Percentiles rank a stretch among this genome's conserved stretches.
phyloP scores from a whole-genome alignment of 92 coral and sea anemone genomes.

The Siderastrea siderea region DNA sequence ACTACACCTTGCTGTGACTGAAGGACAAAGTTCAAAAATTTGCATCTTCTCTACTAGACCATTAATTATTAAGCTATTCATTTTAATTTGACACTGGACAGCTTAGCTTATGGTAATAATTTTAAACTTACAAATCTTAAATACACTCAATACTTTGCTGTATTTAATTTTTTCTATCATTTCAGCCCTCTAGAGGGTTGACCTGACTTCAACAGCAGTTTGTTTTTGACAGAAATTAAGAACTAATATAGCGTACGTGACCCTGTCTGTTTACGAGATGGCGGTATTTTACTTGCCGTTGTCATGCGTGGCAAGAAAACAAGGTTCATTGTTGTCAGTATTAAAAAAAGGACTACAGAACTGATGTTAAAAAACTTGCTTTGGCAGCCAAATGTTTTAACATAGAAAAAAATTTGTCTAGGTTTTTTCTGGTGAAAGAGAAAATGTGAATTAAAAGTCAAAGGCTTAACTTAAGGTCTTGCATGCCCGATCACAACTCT shows the following conservation, averaged over 20 bases:
- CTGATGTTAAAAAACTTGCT: background rate
- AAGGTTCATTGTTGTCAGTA: background rate
- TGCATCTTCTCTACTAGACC: background rate
- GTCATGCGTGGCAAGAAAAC: background rate
- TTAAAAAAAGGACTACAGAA: background rate
- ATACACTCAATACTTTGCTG: background rate
- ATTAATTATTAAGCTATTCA: background rate
- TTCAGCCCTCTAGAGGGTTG: background rate
- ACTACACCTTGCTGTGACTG: background rate
- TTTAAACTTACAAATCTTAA: background rate
- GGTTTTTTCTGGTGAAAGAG: background rate
- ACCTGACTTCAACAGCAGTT: background rate
- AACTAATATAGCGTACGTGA: background rate
- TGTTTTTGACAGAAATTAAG: background rate
- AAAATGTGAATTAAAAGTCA: background rate
- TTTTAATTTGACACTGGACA: background rate
- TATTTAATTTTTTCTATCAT: background rate
- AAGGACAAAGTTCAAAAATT: background rate
- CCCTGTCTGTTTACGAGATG: background rate
- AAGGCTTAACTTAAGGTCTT: slow-evolving; percentile 27
- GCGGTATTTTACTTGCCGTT: background rate
- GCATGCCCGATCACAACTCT: slow-evolving; percentile 25
- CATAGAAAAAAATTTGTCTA: background rate
- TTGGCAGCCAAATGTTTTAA: background rate
- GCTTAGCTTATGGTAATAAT: background rate